Evolutionary conservation across 2,888 invertebrate species (phyloP).

Genomic region (Candidula unifasciata): DNA sequence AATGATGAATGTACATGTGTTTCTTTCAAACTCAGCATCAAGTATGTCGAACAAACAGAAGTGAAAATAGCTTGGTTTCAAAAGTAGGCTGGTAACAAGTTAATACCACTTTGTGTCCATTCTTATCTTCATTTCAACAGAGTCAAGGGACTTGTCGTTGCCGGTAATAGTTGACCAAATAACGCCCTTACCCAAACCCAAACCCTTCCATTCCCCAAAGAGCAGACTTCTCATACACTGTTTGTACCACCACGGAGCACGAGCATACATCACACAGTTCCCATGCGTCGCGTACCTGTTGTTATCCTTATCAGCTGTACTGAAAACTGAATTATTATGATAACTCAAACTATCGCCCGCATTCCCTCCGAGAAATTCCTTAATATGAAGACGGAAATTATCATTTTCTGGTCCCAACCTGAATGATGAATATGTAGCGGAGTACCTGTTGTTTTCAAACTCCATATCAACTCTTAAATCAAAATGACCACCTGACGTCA

Average conservation of each 20-base stretch:
- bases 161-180: conserved; percentile 1
- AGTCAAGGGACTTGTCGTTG: not conserved
- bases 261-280: not conserved
- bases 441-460: not conserved
- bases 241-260: conserved; percentile 1
- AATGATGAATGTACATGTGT: too few species aligned
- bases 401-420: not conserved
- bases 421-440: not conserved
- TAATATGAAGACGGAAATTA: not conserved
- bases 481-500: not conserved
- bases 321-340: not conserved
- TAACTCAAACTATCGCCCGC: conserved; percentile 2
- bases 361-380: not conserved
- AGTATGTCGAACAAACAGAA: too few species aligned
- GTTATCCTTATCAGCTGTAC: not conserved
- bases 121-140: conserved; percentile 29
- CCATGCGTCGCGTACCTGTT: not conserved
- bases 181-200: not conserved
- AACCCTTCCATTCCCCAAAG: not conserved
- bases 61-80: too few species aligned
- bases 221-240: not conserved
- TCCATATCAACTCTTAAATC: conserved; percentile 5
- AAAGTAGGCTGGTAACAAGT: not conserved
- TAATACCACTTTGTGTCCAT: not conserved
- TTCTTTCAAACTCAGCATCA: too few species aligned